Base-by-base conservation (phyloP, 2,888 invertebrate species). In the Andrena chrysosceles region DNA sequence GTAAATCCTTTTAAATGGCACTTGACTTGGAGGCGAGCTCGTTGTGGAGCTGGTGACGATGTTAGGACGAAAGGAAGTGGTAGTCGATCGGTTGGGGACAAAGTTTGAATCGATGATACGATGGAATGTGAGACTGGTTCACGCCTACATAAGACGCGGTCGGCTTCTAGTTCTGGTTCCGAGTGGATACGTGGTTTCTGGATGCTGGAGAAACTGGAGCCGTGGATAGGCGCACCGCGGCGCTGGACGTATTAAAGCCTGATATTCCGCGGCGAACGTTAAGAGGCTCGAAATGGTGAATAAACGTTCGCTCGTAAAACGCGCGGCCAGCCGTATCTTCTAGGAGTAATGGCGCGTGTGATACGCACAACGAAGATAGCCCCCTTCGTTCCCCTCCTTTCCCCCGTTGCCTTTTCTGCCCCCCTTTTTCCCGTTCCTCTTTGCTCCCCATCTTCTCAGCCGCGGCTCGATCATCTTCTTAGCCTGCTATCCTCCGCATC, bases 241-340 rank as follows among this genome's bases (percentile, higher is more conserved):
- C 52, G 23, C 89, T 83, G 80, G 84, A 83, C 86, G 84, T 84
- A 88, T 91, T 87, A 89, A 89, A 84, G 77, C 73, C 76, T 69
- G 87, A 84, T 91, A 90, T 86, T 87, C 85, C 85, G 75, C 79
- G 82, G 86, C 81, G 70, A 79, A 87, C 85, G 89, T 91, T 90
- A 89, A 90, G 87, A 90, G 91, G 88, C 89, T 89, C 90, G 90
- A 92, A 90, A 92, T 89, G 91, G 89, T 89, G 91, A 92, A 92
- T 92, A 92, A 92, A 92, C 90, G 92, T 89, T 90, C 78, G 85
- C 87, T 91, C 91, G 89, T 92, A 92, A 92, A 92, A 92, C 86
- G 87, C 85, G 86, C 87, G 86, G 84, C 86, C 77, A 89, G 90
- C 83, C 86, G 85, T 87, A 90, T 91, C 90, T 89, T 86, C 85